These are phyloP conservation scores for Cydia pomonella DNA, from an alignment of 1,140 invertebrate genomes.

Conservation along the genomic window DNA sequence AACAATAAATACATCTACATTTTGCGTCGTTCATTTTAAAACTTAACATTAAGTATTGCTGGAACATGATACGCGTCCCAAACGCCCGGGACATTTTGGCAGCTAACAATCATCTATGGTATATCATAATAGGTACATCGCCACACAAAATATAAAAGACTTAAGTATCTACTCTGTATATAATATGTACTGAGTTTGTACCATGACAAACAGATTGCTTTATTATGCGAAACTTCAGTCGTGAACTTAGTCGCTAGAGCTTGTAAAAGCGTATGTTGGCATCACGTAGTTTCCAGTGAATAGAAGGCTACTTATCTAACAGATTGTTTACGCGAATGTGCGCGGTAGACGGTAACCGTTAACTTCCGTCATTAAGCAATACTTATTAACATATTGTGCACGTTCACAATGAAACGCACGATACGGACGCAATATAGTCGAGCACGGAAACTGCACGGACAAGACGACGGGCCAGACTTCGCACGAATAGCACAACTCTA, in stretches of 20 bases:
- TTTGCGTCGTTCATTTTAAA: conserved; percentile 24
- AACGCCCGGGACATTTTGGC: conserved; percentile 2
- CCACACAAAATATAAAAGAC: conserved; percentile 28
- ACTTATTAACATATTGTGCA: conserved; percentile 6
- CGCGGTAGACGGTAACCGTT: not conserved
- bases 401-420: conserved; percentile 1
- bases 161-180: conserved; percentile 27
- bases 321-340: not conserved
- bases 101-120: conserved; percentile 23
- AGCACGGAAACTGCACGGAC: not conserved
- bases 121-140: conserved; percentile 26
- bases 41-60: conserved; percentile 33
- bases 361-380: not conserved
- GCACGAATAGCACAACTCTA: not conserved
- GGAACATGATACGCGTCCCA: conserved; percentile 21
- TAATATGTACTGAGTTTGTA: conserved; percentile 33
- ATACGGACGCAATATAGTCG: conserved; percentile 24
- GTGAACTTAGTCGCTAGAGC: not conserved
- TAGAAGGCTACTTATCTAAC: not conserved
- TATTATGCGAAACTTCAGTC: conserved; percentile 25
- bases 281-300: not conserved
- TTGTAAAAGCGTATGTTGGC: conserved; percentile 18
- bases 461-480: not conserved
- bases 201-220: conserved; percentile 25
- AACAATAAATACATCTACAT: conserved; percentile 27